Conservation (phyloP, 2,888 invertebrate species). For the Meandrusa payeni region DNA sequence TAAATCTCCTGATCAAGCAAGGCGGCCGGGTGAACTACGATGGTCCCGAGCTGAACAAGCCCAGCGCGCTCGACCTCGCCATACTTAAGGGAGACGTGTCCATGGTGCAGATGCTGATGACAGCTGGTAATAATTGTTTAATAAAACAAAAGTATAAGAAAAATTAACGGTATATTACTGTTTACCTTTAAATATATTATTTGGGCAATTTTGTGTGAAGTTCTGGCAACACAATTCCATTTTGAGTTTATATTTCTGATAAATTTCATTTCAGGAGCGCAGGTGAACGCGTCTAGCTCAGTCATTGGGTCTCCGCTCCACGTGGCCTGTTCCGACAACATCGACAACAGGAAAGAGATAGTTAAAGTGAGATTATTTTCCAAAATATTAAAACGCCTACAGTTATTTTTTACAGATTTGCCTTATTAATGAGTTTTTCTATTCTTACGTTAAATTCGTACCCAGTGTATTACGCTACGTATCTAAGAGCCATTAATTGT, state of each 20-base stretch:
- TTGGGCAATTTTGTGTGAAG: not conserved
- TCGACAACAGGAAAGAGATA: constrained; percentile 84
- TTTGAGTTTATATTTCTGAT: too few species aligned
- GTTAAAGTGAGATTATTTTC: constrained; percentile 73
- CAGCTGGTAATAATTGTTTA: constrained; percentile 78
- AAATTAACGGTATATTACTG: too few species aligned
- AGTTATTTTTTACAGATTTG: too few species aligned
- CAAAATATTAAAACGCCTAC: too few species aligned
- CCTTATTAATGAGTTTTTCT: not conserved
- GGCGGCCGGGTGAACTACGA: constrained; percentile 88
- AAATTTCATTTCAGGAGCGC: constrained; percentile 83
- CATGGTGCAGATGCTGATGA: constrained; percentile 85
- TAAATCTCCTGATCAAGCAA: constrained; percentile 89
- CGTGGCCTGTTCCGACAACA: constrained; percentile 90
- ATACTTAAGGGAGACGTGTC: constrained; percentile 90
- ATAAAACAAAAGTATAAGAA: too few species aligned
- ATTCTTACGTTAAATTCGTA: not conserved
- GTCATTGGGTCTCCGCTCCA: constrained; percentile 91
- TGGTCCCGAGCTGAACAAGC: constrained; percentile 83
- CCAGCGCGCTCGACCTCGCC: constrained; percentile 91
- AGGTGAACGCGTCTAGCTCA: constrained; percentile 89
- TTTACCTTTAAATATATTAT: not conserved
- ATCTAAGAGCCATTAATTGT: too few species aligned
- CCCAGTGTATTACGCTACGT: not conserved
- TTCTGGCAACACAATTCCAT: not conserved